phyloP scores from a whole-genome alignment of 1,140 invertebrate genomes.

The Pectinophora gossypiella region DNA sequence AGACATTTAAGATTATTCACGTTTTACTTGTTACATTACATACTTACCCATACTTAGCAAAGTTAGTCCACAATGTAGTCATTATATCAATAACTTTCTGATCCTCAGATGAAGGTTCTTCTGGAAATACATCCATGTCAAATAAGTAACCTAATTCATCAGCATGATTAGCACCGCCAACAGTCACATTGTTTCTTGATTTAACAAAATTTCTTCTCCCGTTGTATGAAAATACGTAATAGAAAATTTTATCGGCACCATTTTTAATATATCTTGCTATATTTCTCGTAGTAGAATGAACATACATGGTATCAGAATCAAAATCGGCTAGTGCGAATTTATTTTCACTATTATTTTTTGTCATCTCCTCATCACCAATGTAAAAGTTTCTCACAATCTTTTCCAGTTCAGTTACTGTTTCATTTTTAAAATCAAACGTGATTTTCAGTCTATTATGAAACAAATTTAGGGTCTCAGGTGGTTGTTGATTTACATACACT shows the following conservation, averaged over 20 bases:
- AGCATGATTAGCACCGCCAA: no score
- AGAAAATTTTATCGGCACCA: constrained; percentile 25
- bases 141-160: no score
- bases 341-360: constrained; percentile 15
- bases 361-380: constrained; percentile 32
- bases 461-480: no score
- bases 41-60: constrained; percentile 42
- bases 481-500: no score
- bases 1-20: no score
- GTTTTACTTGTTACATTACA: no score
- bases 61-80: constrained; percentile 43
- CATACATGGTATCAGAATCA: constrained; percentile 29
- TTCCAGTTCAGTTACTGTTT: constrained; percentile 11
- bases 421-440: no score
- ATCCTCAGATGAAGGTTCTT: no score
- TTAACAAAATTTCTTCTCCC: constrained; percentile 24
- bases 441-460: no score
- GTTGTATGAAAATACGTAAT: constrained; percentile 33
- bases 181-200: constrained; percentile 12
- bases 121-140: no score
- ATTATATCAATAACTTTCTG: constrained; percentile 31
- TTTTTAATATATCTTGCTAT: constrained; percentile 26
- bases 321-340: constrained; percentile 25
- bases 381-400: constrained; percentile 26
- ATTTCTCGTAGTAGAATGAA: constrained; percentile 29